Evolutionary conservation across 1,140 invertebrate species (phyloP), one percentile per base, ranked within the genome.

Genomic region (Trinorchestia longiramus): DNA sequence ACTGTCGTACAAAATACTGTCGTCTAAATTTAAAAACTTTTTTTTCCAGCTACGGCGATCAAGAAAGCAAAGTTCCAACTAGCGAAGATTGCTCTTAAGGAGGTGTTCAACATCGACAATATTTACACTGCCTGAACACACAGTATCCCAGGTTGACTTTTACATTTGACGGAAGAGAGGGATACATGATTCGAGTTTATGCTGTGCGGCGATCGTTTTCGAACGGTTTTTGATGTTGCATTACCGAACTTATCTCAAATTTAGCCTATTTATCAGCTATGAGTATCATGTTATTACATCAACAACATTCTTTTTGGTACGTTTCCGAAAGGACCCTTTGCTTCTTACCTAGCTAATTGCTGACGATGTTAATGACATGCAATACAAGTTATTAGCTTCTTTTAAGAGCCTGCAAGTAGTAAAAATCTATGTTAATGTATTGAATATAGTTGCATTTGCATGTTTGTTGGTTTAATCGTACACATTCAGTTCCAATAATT

Each of bases 11-110:
- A n/a, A n/a, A n/a, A n/a, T n/a, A n/a, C n/a, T n/a, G n/a, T n/a
- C n/a, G n/a, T n/a, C n/a, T n/a, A n/a, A n/a, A n/a, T n/a, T n/a
- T n/a, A n/a, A n/a, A 8, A 53, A 53, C 47, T 53, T 94, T 45
- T 36, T 15, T 94, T 45, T 94, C 11, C 92, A 94, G 92, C 92
- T 8, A 45, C 92, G 43, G 92, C 92, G 3, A 94, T 94, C 92
- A 94, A 94, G 92, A 94, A 94, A 43, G 92, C 92, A 15, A 94
- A 94, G 92, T 94, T 94, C 92, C 92, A 45, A 44, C 43, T 94
- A 4, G 92, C 92, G 40, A 94, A 94, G 43, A 47, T 6, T 40
- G 92, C 92, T 11, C 44, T 94, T 15, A 44, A 47, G 92, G 92
- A 94, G 11, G 92, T 45, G 41, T 94, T 94, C 44, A 45, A 47